phyloP scores from a whole-genome alignment of 2,797 vertebrate genomes.

The Spatula clypeata region DNA sequence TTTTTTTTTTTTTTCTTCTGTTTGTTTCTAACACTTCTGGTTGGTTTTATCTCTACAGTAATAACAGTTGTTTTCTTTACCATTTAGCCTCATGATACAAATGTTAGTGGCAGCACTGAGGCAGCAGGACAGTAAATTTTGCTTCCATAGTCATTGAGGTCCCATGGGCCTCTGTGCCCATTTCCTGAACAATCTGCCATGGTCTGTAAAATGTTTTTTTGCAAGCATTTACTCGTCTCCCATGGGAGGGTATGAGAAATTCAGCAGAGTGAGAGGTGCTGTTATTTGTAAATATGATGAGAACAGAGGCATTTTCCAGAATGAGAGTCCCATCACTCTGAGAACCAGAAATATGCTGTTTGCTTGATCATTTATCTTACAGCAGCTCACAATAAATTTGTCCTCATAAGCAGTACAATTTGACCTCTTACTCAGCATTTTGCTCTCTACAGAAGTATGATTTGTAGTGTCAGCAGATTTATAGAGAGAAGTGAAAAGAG shows the following conservation, averaged over 20 bases:
- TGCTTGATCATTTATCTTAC: too few species aligned
- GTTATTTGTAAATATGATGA: neutral
- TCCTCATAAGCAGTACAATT: neutral
- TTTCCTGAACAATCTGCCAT: neutral
- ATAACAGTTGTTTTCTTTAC: neutral
- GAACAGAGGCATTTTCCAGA: neutral
- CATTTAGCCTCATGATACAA: neutral
- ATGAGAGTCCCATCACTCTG: neutral
- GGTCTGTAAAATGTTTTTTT: neutral
- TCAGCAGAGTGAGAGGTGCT: neutral
- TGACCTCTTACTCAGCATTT: neutral
- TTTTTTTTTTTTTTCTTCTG: neutral
- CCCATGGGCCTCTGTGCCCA: neutral
- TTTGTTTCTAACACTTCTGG: neutral
- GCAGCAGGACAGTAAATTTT: neutral
- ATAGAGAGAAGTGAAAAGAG: neutral
- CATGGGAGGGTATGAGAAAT: neutral
- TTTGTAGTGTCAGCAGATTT: neutral
- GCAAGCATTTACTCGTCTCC: neutral
- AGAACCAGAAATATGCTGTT: neutral
- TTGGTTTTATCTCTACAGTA: neutral
- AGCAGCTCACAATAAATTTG: neutral
- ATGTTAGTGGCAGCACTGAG: neutral
- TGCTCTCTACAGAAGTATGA: neutral
- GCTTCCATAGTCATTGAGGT: neutral